Evolutionary conservation across 1,140 invertebrate genomes (phyloP).

Genomic region (Plodia interpunctella): DNA sequence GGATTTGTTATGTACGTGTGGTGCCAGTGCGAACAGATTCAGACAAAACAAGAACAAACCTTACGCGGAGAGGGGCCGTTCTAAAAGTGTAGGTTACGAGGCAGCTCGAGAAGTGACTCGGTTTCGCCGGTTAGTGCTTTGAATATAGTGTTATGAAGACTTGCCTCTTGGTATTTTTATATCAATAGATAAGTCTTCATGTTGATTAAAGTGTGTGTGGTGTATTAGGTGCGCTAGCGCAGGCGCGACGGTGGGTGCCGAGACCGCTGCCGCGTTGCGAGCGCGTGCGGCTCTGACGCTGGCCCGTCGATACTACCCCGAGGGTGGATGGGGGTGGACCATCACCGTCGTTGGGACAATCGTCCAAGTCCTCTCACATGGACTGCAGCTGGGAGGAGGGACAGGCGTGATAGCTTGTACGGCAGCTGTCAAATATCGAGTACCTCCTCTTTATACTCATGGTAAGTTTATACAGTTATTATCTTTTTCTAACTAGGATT

Average conservation of each 20-base stretch:
- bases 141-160: slow-evolving; percentile 23
- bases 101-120: slow-evolving; percentile 65
- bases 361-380: slow-evolving; percentile 81
- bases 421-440: slow-evolving; percentile 55
- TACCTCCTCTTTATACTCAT: slow-evolving; percentile 59
- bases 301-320: slow-evolving; percentile 85
- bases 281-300: slow-evolving; percentile 69
- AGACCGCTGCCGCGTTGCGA: slow-evolving; percentile 67
- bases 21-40: slow-evolving; percentile 33
- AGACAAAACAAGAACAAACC: slow-evolving; percentile 37
- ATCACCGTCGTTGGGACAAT: slow-evolving; percentile 82
- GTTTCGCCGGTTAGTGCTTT: slow-evolving; percentile 69
- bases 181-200: slow-evolving; percentile 25
- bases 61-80: slow-evolving; percentile 56
- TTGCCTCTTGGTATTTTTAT: slow-evolving; percentile 14
- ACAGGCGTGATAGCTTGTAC: slow-evolving; percentile 61
- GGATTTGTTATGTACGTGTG: slow-evolving; percentile 58
- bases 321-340: slow-evolving; percentile 90
- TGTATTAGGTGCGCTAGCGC: slow-evolving; percentile 66
- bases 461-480: slow-evolving; percentile 41
- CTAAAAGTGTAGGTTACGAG: slow-evolving; percentile 71
- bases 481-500: background rate
- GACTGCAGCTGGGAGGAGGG: slow-evolving; percentile 79
- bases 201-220: slow-evolving; percentile 36
- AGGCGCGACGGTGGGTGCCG: slow-evolving; percentile 57